These are phyloP conservation scores for Octomys mimax DNA, from an alignment of 2,797 vertebrate species.

Conservation along the genomic window DNA sequence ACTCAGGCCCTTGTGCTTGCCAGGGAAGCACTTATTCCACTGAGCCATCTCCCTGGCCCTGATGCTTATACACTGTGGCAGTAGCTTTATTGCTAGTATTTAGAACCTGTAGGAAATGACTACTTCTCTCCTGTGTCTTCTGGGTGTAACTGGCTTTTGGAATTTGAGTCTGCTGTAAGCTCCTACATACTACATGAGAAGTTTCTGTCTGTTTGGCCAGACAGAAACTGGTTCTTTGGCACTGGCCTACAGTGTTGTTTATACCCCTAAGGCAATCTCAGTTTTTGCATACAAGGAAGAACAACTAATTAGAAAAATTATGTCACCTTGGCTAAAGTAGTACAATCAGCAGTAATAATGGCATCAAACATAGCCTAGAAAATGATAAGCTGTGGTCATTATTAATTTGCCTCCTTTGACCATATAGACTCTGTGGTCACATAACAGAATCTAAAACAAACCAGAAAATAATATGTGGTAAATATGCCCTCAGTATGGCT, in stretches of 20 bases:
- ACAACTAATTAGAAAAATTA: background rate
- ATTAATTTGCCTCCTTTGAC: background rate
- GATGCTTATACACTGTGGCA: background rate
- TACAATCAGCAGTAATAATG: background rate
- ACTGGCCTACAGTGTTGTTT: background rate
- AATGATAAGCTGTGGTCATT: background rate
- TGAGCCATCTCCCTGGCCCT: background rate
- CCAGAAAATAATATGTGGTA: background rate
- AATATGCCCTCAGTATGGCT: background rate
- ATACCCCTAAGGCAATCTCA: background rate
- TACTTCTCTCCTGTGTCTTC: background rate
- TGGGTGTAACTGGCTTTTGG: background rate
- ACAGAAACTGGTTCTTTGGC: background rate
- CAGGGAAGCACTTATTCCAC: too few relatives aligned
- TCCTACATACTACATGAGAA: background rate
- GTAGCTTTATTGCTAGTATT: background rate
- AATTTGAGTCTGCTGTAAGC: background rate
- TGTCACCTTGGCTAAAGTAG: background rate
- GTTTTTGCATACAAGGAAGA: background rate
- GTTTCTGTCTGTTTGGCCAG: background rate
- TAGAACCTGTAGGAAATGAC: background rate
- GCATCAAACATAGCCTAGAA: background rate
- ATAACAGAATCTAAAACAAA: background rate
- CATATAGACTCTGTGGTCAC: background rate
- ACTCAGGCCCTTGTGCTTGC: too few relatives aligned